Conservation (phyloP, 2,888 invertebrate genomes). For the Drosophila anomelani region DNA sequence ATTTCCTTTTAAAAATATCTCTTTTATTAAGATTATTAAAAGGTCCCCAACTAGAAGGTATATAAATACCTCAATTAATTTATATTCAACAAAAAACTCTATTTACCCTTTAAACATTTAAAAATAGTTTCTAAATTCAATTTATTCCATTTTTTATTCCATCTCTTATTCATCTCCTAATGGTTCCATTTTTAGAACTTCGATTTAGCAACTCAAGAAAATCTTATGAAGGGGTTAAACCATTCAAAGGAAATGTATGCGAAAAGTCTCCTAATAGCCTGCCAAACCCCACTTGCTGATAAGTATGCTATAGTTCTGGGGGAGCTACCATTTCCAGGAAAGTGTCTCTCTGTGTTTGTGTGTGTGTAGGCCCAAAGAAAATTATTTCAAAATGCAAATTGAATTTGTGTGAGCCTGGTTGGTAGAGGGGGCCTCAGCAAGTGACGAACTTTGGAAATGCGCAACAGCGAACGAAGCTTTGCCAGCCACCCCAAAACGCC, state of each 20-base stretch:
- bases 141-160: no score
- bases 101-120: no score
- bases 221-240: not conserved
- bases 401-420: slow-evolving; percentile 50
- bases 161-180: no score
- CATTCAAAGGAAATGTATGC: not conserved
- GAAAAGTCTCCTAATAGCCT: not conserved
- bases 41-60: not conserved
- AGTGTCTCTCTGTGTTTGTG: not conserved
- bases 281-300: slow-evolving; percentile 3
- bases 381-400: slow-evolving; percentile 67
- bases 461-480: slow-evolving; percentile 43
- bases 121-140: not conserved
- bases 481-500: slow-evolving; percentile 35
- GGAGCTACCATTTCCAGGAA: slow-evolving; percentile 54
- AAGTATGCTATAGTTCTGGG: slow-evolving; percentile 36
- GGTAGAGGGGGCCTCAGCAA: not conserved
- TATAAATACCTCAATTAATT: not conserved
- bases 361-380: not conserved
- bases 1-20: not conserved
- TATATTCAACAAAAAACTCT: not conserved
- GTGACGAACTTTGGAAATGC: slow-evolving; percentile 68
- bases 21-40: not conserved
- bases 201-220: no score
- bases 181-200: not conserved